Evolutionary conservation across 2,797 vertebrate species (phyloP).

Genomic region (Aplochiton taeniatus): DNA sequence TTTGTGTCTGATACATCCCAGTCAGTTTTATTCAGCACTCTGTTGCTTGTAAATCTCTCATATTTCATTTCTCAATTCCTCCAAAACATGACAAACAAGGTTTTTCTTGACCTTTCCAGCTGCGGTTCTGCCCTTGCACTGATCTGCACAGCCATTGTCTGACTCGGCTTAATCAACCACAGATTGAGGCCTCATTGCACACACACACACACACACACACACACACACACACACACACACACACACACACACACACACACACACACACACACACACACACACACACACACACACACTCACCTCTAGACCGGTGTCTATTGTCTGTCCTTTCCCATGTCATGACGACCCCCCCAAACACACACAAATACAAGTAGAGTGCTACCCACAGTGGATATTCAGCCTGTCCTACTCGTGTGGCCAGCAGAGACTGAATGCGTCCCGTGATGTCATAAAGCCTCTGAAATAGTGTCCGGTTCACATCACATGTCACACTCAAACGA

Average conservation of each 20-base stretch:
- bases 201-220: no score
- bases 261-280: no score
- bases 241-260: no score
- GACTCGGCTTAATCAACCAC: constrained; percentile 52
- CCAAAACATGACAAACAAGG: constrained; percentile 22
- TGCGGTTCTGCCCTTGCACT: constrained; percentile 22
- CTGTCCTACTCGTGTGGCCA: constrained; percentile 29
- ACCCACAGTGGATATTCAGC: constrained; percentile 3
- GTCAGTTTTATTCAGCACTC: no score
- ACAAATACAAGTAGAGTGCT: not conserved
- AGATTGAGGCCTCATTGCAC: constrained; percentile 53
- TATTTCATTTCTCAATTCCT: constrained; percentile 31
- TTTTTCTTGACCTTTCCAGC: constrained; percentile 2
- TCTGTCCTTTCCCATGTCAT: no score
- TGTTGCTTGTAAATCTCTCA: no score
- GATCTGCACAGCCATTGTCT: constrained; percentile 39
- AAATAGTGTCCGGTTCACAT: not conserved
- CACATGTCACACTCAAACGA: constrained; percentile 26
- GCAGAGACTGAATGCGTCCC: constrained; percentile 36
- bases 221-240: no score
- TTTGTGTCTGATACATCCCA: not conserved
- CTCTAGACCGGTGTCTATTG: no score
- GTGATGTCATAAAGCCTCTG: constrained; percentile 54
- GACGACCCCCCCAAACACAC: no score
- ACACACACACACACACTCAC: no score